Evolutionary conservation across 1,140 invertebrate species (phyloP), one percentile per base, ranked within the genome.

Genomic region (Drosophila ambigua): DNA sequence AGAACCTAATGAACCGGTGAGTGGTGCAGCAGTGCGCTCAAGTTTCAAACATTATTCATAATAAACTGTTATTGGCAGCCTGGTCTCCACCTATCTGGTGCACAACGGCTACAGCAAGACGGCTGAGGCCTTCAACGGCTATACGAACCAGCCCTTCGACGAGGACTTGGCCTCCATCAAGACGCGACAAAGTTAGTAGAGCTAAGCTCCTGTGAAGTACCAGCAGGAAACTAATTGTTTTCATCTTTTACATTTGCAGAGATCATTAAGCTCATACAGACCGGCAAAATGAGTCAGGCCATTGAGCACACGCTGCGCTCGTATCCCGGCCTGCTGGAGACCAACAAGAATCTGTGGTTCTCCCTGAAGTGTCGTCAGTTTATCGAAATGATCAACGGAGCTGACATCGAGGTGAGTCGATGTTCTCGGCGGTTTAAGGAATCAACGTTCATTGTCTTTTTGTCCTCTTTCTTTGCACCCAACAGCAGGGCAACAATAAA

Each of bases 51-150:
- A 16, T 20, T 39, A 35, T 46, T 26, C 23, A 11, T 7, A 9
- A 0, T 5, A 2, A 2, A 50, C n/a, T 26, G 6, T 15, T 15
- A 13, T 39, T 39, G 11, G 6, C 92, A 98, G 98, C 94, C 97
- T 99, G 95, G 98, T 99, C 55, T 98, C 97, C 62, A 96, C 98
- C 52, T 99, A 99, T 94, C 94, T 99, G 84, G 97, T 99, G 71
- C 98, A 99, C 93, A 98, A 99, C 93, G 98, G 98, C 46, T 99
- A 98, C 92, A 98, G 97, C 94, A 95, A 96, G 74, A 98, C 98
- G 73, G 98, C 98, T 62, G 98, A 99, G 93, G 96, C 97, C n/a
- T 99, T 99, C 93, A 96, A 97, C 77, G 95, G 95, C 90, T 96
- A 96, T 88, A 99, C 98, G 63, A 96, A 96, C 64, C 97, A 98